A percentile compares a stretch with the other conserved stretches of the same genome.
phyloP scores from a whole-genome alignment of 2,113 vertebrate species.

The Dunckerocampus dactyliophorus region DNA sequence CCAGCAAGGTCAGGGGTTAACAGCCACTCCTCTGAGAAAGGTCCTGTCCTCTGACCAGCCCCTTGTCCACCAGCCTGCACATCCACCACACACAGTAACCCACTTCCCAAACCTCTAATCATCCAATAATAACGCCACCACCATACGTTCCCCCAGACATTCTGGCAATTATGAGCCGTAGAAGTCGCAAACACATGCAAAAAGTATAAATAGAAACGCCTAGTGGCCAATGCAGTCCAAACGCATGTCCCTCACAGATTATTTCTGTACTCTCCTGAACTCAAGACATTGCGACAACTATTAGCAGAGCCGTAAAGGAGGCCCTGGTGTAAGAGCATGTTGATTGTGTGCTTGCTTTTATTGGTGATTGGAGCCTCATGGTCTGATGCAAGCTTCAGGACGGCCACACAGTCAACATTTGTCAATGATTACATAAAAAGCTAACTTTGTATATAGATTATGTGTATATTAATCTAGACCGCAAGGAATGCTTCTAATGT shows the following conservation, averaged over 20 bases:
- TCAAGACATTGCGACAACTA: constrained; percentile 19
- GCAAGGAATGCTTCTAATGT: background rate
- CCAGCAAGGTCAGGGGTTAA: constrained; percentile 70
- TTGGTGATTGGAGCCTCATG: constrained; percentile 45
- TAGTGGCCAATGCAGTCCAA: constrained; percentile 14
- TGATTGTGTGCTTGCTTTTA: constrained; percentile 18
- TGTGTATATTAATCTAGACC: constrained; percentile 14
- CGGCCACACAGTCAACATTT: constrained; percentile 28
- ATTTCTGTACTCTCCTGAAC: constrained; percentile 42
- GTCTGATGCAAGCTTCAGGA: constrained; percentile 22
- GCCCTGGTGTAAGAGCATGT: constrained; percentile 17
- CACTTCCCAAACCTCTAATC: constrained; percentile 21
- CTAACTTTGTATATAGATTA: constrained; percentile 17
- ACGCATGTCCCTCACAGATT: constrained; percentile 47
- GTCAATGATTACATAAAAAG: constrained; percentile 31
- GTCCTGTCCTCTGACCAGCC: constrained; percentile 74
- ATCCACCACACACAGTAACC: constrained; percentile 60
- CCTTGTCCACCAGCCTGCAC: constrained; percentile 47
- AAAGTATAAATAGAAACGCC: constrained; percentile 33
- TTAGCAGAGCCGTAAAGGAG: constrained; percentile 16
- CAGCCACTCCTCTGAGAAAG: constrained; percentile 75
- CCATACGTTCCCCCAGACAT: constrained; percentile 2
- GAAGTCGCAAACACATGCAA: constrained; percentile 23
- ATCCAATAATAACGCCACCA: constrained; percentile 39
- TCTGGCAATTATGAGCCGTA: constrained; percentile 26